Evolutionary conservation across 1,140 invertebrate genomes (phyloP).

Genomic region (Drosophila kurseongensis): DNA sequence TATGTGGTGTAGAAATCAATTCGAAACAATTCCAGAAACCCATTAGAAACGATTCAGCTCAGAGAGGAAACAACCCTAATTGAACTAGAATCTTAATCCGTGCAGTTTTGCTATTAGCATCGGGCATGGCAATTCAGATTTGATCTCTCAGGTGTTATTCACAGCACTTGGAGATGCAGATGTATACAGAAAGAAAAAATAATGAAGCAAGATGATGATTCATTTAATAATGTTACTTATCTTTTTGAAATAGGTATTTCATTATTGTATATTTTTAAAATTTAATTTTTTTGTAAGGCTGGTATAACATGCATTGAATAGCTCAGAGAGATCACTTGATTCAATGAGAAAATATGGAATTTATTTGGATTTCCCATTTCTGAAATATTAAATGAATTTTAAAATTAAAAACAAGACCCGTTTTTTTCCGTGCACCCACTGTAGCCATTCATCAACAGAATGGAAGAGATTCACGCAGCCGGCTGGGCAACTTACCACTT

Average conservation of each 20-base stretch:
- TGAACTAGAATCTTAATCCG: slow-evolving; percentile 25
- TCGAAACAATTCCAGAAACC: slow-evolving; percentile 13
- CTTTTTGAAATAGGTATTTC: neutral
- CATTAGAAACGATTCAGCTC: slow-evolving; percentile 7
- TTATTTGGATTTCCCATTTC: no score
- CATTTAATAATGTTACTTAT: neutral
- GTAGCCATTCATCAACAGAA: slow-evolving; percentile 33
- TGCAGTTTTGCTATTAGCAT: slow-evolving; percentile 36
- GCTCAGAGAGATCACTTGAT: no score
- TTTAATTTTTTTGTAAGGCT: no score
- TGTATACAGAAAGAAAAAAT: neutral
- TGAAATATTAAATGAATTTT: neutral
- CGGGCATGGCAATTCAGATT: slow-evolving; percentile 1
- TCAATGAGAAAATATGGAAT: no score
- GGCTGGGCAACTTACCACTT: slow-evolving; percentile 86
- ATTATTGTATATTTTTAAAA: no score
- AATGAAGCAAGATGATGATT: no score
- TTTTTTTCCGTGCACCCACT: neutral
- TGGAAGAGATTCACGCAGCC: slow-evolving; percentile 17
- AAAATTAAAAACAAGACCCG: neutral
- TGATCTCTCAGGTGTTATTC: slow-evolving; percentile 24
- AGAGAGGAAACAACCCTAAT: slow-evolving; percentile 23
- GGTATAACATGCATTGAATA: no score
- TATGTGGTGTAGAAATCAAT: slow-evolving; percentile 3
- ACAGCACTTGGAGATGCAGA: neutral